These are phyloP conservation scores for Charina bottae DNA, from an alignment of 2,113 vertebrate genomes.

Conservation along the genomic window DNA sequence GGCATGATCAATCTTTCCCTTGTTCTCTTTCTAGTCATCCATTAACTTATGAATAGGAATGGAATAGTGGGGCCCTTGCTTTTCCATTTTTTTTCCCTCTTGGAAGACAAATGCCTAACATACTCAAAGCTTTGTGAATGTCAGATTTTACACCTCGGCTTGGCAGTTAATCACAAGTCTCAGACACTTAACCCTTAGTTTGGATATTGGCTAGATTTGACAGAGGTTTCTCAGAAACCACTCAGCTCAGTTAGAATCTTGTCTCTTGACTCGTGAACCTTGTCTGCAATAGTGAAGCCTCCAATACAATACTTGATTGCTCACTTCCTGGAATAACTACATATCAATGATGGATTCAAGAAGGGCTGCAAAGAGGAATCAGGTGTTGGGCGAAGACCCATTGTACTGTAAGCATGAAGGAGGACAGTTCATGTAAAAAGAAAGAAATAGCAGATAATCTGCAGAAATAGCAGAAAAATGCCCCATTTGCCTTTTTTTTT, in stretches of 20 bases:
- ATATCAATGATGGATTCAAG: background rate
- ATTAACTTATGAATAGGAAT: background rate
- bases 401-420: background rate
- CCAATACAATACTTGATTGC: background rate
- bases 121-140: background rate
- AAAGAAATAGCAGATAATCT: background rate
- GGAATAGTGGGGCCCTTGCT: background rate
- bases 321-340: background rate
- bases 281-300: background rate
- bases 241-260: background rate
- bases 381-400: background rate
- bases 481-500: background rate
- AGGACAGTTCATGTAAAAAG: background rate
- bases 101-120: background rate
- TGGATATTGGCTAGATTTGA: background rate
- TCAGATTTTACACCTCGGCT: background rate
- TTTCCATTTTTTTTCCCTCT: background rate
- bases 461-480: background rate
- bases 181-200: background rate
- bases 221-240: background rate
- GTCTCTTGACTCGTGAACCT: background rate
- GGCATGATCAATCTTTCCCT: background rate
- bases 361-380: background rate
- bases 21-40: background rate
- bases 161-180: background rate